phyloP scores from a whole-genome alignment of 2,888 invertebrate genomes.

The Elysia crispata region DNA sequence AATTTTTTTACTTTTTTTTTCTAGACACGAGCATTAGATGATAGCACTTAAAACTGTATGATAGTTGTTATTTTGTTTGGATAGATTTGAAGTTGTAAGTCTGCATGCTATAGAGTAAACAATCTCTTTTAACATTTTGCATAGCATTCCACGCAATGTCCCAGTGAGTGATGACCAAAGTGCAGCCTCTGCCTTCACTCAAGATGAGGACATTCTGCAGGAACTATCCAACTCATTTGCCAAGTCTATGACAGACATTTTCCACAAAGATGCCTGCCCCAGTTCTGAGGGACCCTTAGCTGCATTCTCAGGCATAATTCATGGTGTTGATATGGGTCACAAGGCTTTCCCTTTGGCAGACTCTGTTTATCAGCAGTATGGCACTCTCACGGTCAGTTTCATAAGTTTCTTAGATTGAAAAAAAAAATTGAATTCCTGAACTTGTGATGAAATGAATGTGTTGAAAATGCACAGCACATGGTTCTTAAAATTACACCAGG shows the following conservation, averaged over 20 bases:
- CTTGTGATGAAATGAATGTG: too few relatives aligned
- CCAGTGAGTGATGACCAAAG: conserved; percentile 30
- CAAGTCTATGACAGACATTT: conserved; percentile 60
- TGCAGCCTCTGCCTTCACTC: conserved; percentile 58
- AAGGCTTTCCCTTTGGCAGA: conserved; percentile 68
- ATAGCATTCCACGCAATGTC: conserved; percentile 56
- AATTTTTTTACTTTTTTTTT: too few relatives aligned
- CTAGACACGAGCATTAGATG: too few relatives aligned
- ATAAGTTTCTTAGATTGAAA: too few relatives aligned
- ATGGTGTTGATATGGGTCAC: conserved; percentile 67
- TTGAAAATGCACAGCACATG: too few relatives aligned
- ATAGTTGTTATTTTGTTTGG: too few relatives aligned
- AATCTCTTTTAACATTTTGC: too few relatives aligned
- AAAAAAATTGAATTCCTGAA: too few relatives aligned
- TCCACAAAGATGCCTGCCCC: conserved; percentile 59
- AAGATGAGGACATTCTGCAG: conserved; percentile 69
- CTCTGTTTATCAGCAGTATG: conserved; percentile 67
- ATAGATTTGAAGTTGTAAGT: too few relatives aligned
- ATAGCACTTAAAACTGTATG: too few relatives aligned
- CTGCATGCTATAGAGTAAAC: too few relatives aligned
- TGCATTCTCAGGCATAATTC: conserved; percentile 63
- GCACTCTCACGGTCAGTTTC: conserved; percentile 68
- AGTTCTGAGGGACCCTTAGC: conserved; percentile 32
- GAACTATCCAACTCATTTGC: conserved; percentile 66
- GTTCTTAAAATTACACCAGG: too few relatives aligned